phyloP scores from a whole-genome alignment of 2,797 vertebrate species.

The Pangasius sanitwongsei region DNA sequence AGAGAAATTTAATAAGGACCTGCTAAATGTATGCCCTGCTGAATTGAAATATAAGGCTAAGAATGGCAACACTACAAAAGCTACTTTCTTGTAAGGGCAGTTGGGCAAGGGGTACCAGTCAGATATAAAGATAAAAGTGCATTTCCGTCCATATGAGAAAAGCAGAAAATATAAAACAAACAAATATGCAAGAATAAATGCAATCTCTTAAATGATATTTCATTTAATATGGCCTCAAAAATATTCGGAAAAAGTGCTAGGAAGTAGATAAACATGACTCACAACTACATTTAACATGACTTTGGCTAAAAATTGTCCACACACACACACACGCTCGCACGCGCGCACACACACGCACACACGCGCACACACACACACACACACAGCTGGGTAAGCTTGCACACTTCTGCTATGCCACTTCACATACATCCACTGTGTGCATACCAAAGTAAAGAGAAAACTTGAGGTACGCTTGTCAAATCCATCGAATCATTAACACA shows the following conservation, averaged over 20 bases:
- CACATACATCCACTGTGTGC: slow-evolving; percentile 63
- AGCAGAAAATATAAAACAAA: neutral
- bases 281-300: slow-evolving; percentile 29
- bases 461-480: slow-evolving; percentile 71
- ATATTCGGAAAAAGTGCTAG: neutral
- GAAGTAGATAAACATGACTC: neutral
- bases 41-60: slow-evolving; percentile 31
- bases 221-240: neutral
- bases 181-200: neutral
- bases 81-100: slow-evolving; percentile 16
- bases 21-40: slow-evolving; percentile 27
- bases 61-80: slow-evolving; percentile 30
- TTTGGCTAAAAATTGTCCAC: slow-evolving; percentile 28
- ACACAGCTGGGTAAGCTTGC: slow-evolving; percentile 70
- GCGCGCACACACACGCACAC: slow-evolving; percentile 61
- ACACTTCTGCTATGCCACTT: slow-evolving; percentile 58
- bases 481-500: slow-evolving; percentile 71
- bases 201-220: neutral
- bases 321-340: neutral
- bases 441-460: slow-evolving; percentile 36
- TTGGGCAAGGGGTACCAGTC: neutral
- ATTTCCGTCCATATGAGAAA: neutral
- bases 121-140: neutral
- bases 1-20: slow-evolving; percentile 36
- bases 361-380: slow-evolving; percentile 51